Conservation (phyloP, 2,888 invertebrate genomes). For the Napeogenes sylphis region DNA sequence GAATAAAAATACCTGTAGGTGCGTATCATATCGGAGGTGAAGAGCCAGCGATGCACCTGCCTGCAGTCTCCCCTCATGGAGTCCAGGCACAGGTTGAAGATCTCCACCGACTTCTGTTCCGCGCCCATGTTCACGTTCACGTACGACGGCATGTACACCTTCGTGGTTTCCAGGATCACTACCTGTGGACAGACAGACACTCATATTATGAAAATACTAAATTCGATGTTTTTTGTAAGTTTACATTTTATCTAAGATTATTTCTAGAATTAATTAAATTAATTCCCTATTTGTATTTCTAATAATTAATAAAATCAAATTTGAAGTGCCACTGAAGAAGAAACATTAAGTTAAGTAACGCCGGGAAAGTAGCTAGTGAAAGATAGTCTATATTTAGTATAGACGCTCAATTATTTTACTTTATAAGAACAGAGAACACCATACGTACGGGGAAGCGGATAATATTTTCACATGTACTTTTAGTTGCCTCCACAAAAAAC, state of each 20-base stretch:
- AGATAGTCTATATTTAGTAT: too few species aligned
- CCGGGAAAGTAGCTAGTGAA: too few species aligned
- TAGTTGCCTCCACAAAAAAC: conserved; percentile 96
- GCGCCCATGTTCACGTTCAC: conserved; percentile 96
- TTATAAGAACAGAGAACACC: too few species aligned
- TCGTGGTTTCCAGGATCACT: conserved; percentile 92
- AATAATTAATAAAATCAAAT: too few species aligned
- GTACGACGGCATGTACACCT: conserved; percentile 96
- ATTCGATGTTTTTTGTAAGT: too few species aligned
- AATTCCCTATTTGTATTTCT: too few species aligned
- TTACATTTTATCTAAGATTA: too few species aligned
- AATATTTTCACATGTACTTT: conserved; percentile 85
- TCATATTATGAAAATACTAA: not conserved
- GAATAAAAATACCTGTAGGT: conserved; percentile 81
- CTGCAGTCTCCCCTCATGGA: conserved; percentile 86
- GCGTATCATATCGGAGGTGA: conserved; percentile 92
- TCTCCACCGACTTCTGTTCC: conserved; percentile 93
- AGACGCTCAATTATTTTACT: too few species aligned
- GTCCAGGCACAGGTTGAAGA: conserved; percentile 90
- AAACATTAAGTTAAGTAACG: too few species aligned
- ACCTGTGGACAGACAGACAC: conserved; percentile 66
- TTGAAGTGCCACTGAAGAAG: too few species aligned
- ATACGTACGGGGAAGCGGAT: conserved; percentile 91
- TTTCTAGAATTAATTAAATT: too few species aligned
- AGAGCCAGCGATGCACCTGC: conserved; percentile 95